These are phyloP conservation scores for Eupithecia subumbrata DNA, from an alignment of 2,888 invertebrate species.

Conservation along the genomic window DNA sequence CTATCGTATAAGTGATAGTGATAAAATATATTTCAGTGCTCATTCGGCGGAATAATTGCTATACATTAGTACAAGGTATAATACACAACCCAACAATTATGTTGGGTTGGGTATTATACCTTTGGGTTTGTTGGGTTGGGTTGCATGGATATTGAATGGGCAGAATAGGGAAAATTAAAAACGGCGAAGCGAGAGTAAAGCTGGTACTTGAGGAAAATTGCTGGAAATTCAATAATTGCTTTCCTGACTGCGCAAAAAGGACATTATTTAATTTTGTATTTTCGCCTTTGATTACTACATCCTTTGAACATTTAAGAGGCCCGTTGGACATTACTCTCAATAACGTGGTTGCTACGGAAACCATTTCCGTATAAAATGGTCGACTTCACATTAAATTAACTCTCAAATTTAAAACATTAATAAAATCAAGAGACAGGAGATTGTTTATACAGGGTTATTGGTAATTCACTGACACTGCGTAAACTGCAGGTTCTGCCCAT, in stretches of 20 bases:
- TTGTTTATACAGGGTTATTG: too few relatives aligned
- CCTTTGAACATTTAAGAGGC: neutral
- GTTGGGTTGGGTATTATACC: conserved; percentile 13
- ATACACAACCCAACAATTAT: neutral
- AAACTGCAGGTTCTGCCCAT: too few relatives aligned
- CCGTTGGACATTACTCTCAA: neutral
- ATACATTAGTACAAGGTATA: too few relatives aligned
- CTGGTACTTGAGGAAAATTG: neutral
- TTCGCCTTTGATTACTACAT: neutral
- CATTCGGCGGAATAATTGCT: too few relatives aligned
- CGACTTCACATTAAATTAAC: neutral
- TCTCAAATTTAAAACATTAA: too few relatives aligned
- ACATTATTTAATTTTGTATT: too few relatives aligned
- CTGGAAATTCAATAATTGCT: neutral
- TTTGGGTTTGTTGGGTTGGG: conserved; percentile 14
- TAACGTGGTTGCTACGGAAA: neutral
- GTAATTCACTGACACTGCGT: too few relatives aligned
- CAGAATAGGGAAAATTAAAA: conserved; percentile 19
- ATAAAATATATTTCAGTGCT: too few relatives aligned
- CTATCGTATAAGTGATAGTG: too few relatives aligned
- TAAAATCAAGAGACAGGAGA: too few relatives aligned
- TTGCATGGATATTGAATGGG: conserved; percentile 20
- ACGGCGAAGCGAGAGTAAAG: neutral
- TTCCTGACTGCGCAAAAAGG: too few relatives aligned
- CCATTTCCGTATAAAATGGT: neutral